A percentile compares a stretch with the other conserved stretches of the same genome.
Conservation (phyloP, 2,888 invertebrate genomes). For the Apantesis nais region DNA sequence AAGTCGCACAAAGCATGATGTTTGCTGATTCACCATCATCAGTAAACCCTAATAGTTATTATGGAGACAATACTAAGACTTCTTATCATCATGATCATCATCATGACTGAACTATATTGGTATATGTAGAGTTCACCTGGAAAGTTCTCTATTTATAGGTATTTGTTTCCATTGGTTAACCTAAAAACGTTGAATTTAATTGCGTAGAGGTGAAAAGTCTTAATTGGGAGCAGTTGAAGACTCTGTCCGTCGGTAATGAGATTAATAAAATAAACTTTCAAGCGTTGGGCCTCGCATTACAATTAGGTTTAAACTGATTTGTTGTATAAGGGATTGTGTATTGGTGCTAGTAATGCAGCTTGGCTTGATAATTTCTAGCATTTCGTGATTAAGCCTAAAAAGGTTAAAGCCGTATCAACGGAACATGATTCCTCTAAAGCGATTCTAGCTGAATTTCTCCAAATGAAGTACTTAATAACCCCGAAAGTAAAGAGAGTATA, state of each 20-base stretch:
- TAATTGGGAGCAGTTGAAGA: conserved; percentile 31
- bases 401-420: background rate
- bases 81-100: too few species aligned
- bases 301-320: conserved; percentile 23
- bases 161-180: conserved; percentile 11
- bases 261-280: conserved; percentile 40
- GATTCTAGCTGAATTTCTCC: too few species aligned
- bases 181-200: conserved; percentile 15
- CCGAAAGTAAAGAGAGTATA: too few species aligned
- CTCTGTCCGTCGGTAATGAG: conserved; percentile 32
- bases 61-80: too few species aligned
- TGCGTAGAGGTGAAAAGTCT: conserved; percentile 5
- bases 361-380: background rate
- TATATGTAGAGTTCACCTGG: background rate
- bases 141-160: background rate
- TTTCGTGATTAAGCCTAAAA: background rate
- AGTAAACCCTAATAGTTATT: too few species aligned
- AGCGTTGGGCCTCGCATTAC: conserved; percentile 30
- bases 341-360: background rate
- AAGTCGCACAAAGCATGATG: too few species aligned
- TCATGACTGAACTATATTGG: too few species aligned
- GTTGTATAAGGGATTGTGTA: conserved; percentile 8
- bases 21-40: too few species aligned
- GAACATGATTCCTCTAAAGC: background rate
- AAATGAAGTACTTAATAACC: too few species aligned